phyloP scores from a whole-genome alignment of 2,888 invertebrate species.

The Trilocha varians region DNA sequence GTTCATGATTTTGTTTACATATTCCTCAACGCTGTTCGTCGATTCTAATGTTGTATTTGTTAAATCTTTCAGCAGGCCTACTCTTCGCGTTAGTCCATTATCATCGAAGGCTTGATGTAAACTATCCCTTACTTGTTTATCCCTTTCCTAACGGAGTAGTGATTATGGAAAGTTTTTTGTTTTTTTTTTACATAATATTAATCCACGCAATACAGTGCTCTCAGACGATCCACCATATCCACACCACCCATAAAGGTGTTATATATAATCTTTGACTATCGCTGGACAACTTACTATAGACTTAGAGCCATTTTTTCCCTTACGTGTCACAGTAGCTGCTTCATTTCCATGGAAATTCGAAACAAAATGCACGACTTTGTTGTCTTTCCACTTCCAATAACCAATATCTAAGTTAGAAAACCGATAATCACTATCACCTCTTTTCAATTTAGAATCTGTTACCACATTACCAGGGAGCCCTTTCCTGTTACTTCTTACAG shows the following conservation, averaged over 20 bases:
- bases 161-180: no score
- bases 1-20: slow-evolving; percentile 12
- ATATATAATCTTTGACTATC: slow-evolving; percentile 16
- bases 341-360: slow-evolving; percentile 13
- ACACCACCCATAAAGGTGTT: slow-evolving; percentile 16
- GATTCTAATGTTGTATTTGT: slow-evolving; percentile 8
- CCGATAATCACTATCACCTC: slow-evolving; percentile 13
- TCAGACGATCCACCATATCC: slow-evolving; percentile 27
- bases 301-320: slow-evolving; percentile 15
- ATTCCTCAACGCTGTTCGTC: slow-evolving; percentile 11
- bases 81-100: slow-evolving; percentile 10
- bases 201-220: slow-evolving; percentile 24
- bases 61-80: slow-evolving; percentile 9
- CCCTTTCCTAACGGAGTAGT: no score
- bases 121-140: no score
- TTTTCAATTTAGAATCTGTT: slow-evolving; percentile 11
- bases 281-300: slow-evolving; percentile 12
- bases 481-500: slow-evolving; percentile 9
- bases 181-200: no score
- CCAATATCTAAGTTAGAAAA: slow-evolving; percentile 14
- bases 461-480: neutral
- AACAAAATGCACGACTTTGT: slow-evolving; percentile 9
- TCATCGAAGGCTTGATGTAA: no score
- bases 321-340: slow-evolving; percentile 8
- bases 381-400: slow-evolving; percentile 13